Evolutionary conservation across 1,140 invertebrate species (phyloP).

Genomic region (Oncopeltus fasciatus): DNA sequence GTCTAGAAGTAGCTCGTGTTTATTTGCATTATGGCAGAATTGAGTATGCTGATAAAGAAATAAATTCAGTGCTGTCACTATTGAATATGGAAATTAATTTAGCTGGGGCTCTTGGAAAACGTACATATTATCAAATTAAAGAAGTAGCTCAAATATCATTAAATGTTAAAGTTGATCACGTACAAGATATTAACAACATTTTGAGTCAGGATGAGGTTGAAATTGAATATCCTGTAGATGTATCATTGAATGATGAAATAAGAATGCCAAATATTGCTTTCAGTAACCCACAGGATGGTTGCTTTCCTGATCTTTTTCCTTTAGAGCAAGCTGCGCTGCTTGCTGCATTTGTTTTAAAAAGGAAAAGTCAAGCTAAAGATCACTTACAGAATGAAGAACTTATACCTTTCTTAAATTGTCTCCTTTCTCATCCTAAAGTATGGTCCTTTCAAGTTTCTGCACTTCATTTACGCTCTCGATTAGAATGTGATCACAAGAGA

Average conservation of each 20-base stretch:
- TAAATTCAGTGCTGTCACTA: conserved; percentile 45
- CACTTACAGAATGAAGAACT: conserved; percentile 65
- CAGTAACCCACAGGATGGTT: conserved; percentile 38
- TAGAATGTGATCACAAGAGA: conserved; percentile 60
- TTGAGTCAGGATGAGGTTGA: conserved; percentile 31
- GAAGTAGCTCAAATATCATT: conserved; percentile 67
- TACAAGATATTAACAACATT: conserved; percentile 28
- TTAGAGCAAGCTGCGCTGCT: conserved; percentile 68
- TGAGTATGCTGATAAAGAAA: conserved; percentile 45
- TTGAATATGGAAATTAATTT: conserved; percentile 37
- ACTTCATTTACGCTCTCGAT: conserved; percentile 45
- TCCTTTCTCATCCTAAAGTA: conserved; percentile 29
- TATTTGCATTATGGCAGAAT: conserved; percentile 60
- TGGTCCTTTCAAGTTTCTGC: conserved; percentile 36
- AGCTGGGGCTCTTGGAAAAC: conserved; percentile 53
- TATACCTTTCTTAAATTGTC: conserved; percentile 50
- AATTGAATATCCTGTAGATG: conserved; percentile 34
- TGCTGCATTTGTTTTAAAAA: conserved; percentile 45
- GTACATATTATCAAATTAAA: conserved; percentile 75
- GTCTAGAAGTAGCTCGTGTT: conserved; percentile 58
- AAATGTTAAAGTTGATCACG: conserved; percentile 35
- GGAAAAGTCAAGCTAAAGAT: conserved; percentile 59
- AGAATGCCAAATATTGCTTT: conserved; percentile 64
- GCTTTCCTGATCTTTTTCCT: conserved; percentile 42
- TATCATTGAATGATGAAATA: conserved; percentile 69